A percentile compares a stretch with the other conserved stretches of the same genome.
Conservation (phyloP, 2,888 invertebrate genomes). For the Brachyptera risi region DNA sequence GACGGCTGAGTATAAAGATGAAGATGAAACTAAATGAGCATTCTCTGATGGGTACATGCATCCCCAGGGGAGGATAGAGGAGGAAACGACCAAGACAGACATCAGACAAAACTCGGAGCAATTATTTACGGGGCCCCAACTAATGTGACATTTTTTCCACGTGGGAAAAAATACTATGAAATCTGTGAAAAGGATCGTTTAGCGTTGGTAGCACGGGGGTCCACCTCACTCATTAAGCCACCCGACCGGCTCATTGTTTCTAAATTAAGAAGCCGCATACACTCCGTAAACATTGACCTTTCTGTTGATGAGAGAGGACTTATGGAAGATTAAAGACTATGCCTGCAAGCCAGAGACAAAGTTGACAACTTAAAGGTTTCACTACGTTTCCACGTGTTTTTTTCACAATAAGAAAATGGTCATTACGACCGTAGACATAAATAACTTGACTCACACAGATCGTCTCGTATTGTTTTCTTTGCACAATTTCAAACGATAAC, state of each 20-base stretch:
- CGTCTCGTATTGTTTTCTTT: conserved; percentile 10
- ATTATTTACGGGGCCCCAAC: no score
- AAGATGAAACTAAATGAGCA: no score
- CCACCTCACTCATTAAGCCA: conserved; percentile 2
- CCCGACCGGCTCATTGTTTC: background rate
- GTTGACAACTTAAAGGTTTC: no score
- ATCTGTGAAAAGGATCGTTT: conserved; percentile 1
- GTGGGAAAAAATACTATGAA: background rate
- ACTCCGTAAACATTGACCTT: background rate
- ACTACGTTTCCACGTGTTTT: background rate
- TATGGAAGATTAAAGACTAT: conserved; percentile 10
- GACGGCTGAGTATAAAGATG: no score
- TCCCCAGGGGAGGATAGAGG: no score
- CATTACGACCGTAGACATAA: conserved; percentile 7
- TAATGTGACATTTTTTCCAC: conserved; percentile 6
- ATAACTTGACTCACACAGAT: no score
- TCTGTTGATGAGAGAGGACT: conserved; percentile 6
- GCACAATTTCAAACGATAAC: background rate
- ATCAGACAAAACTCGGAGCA: no score
- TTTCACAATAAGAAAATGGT: conserved; percentile 5
- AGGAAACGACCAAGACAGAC: no score
- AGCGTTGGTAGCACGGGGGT: conserved; percentile 4
- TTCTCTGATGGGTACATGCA: no score
- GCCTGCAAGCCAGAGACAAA: no score
- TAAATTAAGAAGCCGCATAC: conserved; percentile 3